Conservation (phyloP, 1,140 invertebrate species). For the Pissodes strobi region DNA sequence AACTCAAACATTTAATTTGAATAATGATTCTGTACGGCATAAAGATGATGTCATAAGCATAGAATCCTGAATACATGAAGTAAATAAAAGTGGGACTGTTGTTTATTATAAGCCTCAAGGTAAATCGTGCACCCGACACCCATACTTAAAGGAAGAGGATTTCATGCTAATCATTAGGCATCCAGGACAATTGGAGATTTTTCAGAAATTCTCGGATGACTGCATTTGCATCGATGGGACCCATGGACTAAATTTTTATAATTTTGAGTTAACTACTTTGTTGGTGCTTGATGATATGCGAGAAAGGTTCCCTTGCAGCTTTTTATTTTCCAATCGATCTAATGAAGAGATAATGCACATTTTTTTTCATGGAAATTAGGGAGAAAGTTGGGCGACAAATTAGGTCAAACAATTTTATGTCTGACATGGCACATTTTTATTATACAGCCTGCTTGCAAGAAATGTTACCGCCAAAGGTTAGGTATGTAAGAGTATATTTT, state of each 20-base stretch:
- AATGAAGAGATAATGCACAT: constrained; percentile 22
- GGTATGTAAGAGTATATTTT: neutral
- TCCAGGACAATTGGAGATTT: neutral
- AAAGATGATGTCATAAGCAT: neutral
- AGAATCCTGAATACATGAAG: neutral
- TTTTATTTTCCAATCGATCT: constrained; percentile 3
- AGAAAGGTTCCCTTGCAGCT: constrained; percentile 22
- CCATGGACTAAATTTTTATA: constrained; percentile 26
- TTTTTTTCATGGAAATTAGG: constrained; percentile 35
- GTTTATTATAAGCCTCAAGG: neutral
- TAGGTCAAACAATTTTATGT: constrained; percentile 22
- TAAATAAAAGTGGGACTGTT: neutral
- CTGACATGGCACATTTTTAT: constrained; percentile 15
- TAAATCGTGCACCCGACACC: too few species aligned
- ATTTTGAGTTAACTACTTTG: constrained; percentile 27
- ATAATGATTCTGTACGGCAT: neutral
- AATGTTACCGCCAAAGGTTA: constrained; percentile 12
- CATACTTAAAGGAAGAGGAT: neutral
- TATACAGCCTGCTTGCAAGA: constrained; percentile 32
- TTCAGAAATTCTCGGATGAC: constrained; percentile 18
- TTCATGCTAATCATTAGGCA: constrained; percentile 5
- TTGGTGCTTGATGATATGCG: constrained; percentile 24
- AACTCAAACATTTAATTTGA: neutral
- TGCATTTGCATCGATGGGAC: constrained; percentile 31
- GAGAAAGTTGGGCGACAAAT: constrained; percentile 7